Evolutionary conservation across 2,888 invertebrate genomes (phyloP).

Genomic region (Corbicula japonica): DNA sequence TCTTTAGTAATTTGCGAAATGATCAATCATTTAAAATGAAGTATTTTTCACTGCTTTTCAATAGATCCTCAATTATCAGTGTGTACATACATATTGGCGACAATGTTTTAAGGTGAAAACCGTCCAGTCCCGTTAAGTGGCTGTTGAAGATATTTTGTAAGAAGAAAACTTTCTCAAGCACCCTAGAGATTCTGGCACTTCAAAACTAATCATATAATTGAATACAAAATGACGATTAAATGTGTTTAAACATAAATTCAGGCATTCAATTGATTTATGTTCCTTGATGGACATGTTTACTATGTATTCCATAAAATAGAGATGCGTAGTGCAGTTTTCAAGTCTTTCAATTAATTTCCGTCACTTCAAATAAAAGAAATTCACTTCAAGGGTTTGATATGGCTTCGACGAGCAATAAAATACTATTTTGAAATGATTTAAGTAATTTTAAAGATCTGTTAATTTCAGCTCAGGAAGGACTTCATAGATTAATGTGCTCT

Average conservation of each 20-base stretch:
- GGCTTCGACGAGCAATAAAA: not conserved
- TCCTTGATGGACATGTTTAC: conserved; percentile 33
- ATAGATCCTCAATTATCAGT: conserved; percentile 17
- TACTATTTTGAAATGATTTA: no score
- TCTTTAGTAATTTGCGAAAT: no score
- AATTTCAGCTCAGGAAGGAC: no score
- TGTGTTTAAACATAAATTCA: conserved; percentile 52
- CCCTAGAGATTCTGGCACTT: conserved; percentile 30
- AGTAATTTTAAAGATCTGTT: no score
- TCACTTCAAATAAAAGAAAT: conserved; percentile 13
- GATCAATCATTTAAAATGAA: no score
- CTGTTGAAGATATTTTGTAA: conserved; percentile 26
- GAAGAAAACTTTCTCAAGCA: conserved; percentile 31
- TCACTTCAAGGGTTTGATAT: not conserved
- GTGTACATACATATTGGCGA: conserved; percentile 35
- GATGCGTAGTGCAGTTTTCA: not conserved
- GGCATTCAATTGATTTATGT: conserved; percentile 27
- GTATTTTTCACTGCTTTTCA: conserved; percentile 22
- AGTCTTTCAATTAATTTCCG: conserved; percentile 18
- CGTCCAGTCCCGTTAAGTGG: not conserved
- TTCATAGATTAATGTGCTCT: no score
- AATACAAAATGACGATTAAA: conserved; percentile 58
- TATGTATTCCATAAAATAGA: not conserved
- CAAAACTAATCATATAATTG: conserved; percentile 33
- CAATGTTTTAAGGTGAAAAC: conserved; percentile 17